These are phyloP conservation scores for Octodonta nipae DNA, from an alignment of 2,888 invertebrate genomes.

Conservation along the genomic window DNA sequence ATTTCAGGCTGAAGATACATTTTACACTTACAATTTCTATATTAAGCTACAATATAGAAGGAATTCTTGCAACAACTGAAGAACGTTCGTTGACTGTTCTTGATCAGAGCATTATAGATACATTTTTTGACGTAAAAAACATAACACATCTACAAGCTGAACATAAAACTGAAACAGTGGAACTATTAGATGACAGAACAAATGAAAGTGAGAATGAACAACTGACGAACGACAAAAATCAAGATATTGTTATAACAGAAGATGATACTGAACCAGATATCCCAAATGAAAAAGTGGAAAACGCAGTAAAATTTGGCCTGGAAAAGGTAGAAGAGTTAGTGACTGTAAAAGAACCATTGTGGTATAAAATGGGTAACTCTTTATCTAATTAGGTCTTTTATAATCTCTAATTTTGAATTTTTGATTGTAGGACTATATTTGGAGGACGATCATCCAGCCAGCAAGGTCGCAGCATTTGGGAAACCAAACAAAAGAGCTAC, in stretches of 20 bases:
- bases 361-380: conserved; percentile 45
- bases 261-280: background rate
- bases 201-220: background rate
- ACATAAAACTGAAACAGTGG: too few relatives aligned
- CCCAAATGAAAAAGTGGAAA: conserved; percentile 34
- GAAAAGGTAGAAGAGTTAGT: conserved; percentile 53
- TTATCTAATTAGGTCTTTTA: background rate
- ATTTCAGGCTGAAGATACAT: too few relatives aligned
- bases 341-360: conserved; percentile 43
- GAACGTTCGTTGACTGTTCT: too few relatives aligned
- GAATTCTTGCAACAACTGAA: too few relatives aligned
- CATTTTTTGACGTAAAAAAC: too few relatives aligned
- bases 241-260: conserved; percentile 7
- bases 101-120: too few relatives aligned
- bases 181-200: background rate
- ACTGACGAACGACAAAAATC: too few relatives aligned
- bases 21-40: too few relatives aligned
- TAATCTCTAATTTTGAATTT: background rate
- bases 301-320: conserved; percentile 55
- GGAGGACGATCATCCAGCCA: conserved; percentile 50
- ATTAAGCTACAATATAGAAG: too few relatives aligned
- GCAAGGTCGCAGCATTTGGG: conserved; percentile 58
- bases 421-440: conserved; percentile 46
- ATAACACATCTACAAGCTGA: too few relatives aligned
- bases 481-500: conserved; percentile 49